Evolutionary conservation across 2,888 invertebrate genomes (phyloP).

Genomic region (Trichopoda pennipes): DNA sequence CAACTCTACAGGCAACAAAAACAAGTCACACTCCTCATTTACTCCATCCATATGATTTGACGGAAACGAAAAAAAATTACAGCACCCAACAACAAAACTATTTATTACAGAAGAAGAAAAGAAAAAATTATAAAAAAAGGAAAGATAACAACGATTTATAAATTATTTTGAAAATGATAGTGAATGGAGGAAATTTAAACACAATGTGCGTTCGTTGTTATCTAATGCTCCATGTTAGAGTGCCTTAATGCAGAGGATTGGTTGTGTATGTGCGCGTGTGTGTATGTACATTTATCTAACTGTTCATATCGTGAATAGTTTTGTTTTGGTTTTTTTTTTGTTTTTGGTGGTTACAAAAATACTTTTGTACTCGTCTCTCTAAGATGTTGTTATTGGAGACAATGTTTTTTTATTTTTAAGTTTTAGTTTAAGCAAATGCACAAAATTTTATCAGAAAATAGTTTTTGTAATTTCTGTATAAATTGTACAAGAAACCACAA

Average conservation of each 20-base stretch:
- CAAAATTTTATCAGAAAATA: background rate
- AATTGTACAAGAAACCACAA: background rate
- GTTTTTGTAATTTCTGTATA: constrained; percentile 1
- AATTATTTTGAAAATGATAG: constrained; percentile 69
- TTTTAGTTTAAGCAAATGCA: constrained; percentile 9
- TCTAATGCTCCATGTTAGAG: constrained; percentile 57
- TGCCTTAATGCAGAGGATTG: background rate
- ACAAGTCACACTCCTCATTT: constrained; percentile 12
- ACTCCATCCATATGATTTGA: constrained; percentile 41
- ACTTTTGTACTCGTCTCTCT: background rate
- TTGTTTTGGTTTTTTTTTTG: background rate
- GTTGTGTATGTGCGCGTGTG: background rate
- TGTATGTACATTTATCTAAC: constrained; percentile 27
- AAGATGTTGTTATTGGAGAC: constrained; percentile 12
- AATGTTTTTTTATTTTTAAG: too few species aligned
- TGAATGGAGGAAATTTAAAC: constrained; percentile 78
- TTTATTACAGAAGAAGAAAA: constrained; percentile 25
- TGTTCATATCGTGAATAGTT: background rate
- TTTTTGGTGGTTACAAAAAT: constrained; percentile 6
- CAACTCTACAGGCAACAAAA: constrained; percentile 3
- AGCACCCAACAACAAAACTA: constrained; percentile 13
- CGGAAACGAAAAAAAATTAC: constrained; percentile 42
- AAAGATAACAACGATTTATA: constrained; percentile 20
- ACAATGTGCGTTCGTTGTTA: constrained; percentile 71
- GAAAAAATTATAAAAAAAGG: background rate